phyloP scores from a whole-genome alignment of 2,113 vertebrate species.

The Echinops telfairi region DNA sequence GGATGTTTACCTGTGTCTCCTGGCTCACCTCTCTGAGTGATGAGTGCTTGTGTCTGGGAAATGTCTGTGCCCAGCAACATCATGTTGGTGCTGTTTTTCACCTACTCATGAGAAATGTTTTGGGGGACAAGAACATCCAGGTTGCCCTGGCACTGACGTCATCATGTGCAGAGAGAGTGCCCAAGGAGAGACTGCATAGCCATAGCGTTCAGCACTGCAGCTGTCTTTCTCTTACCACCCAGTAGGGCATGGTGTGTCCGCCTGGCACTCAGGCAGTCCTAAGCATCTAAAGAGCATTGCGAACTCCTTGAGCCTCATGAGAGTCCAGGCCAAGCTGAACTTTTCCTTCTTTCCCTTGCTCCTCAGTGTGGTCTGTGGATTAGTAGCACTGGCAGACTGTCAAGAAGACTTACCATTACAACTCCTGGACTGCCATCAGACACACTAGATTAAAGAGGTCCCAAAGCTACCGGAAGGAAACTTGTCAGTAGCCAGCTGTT shows the following conservation, averaged over 20 bases:
- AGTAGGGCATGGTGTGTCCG: background rate
- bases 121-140: background rate
- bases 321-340: background rate
- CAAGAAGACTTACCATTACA: background rate
- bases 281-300: background rate
- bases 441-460: too few species aligned
- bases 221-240: background rate
- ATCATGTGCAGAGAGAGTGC: background rate
- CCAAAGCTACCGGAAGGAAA: background rate
- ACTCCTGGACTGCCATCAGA: too few species aligned
- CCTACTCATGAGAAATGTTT: background rate
- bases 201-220: background rate
- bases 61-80: background rate
- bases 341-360: background rate
- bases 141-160: background rate
- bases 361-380: background rate
- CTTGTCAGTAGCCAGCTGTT: background rate
- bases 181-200: background rate
- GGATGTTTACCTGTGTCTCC: background rate
- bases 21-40: background rate
- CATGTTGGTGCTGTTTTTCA: background rate
- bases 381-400: background rate
- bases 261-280: background rate
- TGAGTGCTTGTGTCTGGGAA: background rate
- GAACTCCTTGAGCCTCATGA: too few species aligned